Conservation (phyloP, 2,113 vertebrate genomes). For the Mobula birostris region DNA sequence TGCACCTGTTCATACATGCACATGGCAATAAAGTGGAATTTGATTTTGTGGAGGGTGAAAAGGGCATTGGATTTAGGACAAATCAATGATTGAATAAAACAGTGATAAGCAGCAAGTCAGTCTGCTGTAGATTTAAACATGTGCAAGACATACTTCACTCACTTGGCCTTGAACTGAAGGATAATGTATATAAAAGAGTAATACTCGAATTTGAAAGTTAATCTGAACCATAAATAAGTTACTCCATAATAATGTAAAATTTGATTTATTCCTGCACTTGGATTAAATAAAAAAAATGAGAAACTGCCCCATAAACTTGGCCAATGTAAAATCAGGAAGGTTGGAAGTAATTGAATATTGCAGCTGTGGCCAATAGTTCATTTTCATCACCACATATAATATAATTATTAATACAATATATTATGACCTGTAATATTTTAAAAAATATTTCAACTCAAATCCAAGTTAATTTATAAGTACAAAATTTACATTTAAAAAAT, state of each 20-base stretch:
- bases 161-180: no score
- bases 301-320: background rate
- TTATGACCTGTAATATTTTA: background rate
- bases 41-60: no score
- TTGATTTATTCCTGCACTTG: background rate
- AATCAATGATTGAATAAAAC: no score
- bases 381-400: background rate
- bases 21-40: no score
- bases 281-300: background rate
- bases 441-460: background rate
- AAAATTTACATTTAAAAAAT: background rate
- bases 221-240: background rate
- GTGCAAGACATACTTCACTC: no score
- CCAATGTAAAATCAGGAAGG: background rate
- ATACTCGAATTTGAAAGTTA: background rate
- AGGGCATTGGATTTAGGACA: no score
- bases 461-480: background rate
- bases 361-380: background rate
- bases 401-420: background rate
- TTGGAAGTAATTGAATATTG: no score
- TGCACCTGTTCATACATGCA: no score
- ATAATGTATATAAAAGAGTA: no score
- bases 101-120: no score
- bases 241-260: background rate
- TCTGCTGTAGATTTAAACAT: no score